phyloP scores from a whole-genome alignment of 2,888 invertebrate genomes.

The Trisateles emortualis region DNA sequence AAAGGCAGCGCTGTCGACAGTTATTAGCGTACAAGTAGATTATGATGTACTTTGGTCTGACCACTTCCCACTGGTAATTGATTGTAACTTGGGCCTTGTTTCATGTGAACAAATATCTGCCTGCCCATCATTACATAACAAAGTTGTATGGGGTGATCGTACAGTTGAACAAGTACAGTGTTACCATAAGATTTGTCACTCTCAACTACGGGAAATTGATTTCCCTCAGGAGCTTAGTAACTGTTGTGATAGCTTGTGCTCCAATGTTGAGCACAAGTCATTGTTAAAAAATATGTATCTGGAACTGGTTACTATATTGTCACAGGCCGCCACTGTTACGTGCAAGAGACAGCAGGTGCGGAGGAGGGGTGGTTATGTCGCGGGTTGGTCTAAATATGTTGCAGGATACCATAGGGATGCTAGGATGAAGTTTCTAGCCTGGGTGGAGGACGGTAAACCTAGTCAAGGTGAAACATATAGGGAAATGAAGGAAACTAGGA shows the following conservation, averaged over 20 bases:
- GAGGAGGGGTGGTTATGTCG: neutral
- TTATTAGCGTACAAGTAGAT: constrained; percentile 6
- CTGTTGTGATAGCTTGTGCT: constrained; percentile 17
- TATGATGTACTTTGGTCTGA: constrained; percentile 7
- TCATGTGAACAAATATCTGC: neutral
- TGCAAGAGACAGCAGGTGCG: neutral
- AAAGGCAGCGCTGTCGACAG: constrained; percentile 11
- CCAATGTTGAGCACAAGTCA: constrained; percentile 6
- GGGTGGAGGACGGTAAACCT: too few species aligned
- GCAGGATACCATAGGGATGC: neutral
- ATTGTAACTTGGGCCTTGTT: constrained; percentile 2
- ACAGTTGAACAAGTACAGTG: constrained; percentile 1
- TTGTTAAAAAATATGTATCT: constrained; percentile 14
- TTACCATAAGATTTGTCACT: constrained; percentile 11
- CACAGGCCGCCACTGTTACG: neutral
- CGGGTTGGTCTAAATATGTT: neutral
- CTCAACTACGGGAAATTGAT: constrained; percentile 10
- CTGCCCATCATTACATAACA: neutral
- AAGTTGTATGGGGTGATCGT: constrained; percentile 12
- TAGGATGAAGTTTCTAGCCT: too few species aligned
- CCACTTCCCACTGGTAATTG: constrained; percentile 11
- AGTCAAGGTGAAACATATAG: too few species aligned
- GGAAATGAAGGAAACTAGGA: too few species aligned
- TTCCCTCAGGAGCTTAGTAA: constrained; percentile 8
- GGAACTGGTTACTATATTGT: constrained; percentile 7